Base-by-base conservation (phyloP, 2,888 invertebrate species). In the Parnassius apollo region DNA sequence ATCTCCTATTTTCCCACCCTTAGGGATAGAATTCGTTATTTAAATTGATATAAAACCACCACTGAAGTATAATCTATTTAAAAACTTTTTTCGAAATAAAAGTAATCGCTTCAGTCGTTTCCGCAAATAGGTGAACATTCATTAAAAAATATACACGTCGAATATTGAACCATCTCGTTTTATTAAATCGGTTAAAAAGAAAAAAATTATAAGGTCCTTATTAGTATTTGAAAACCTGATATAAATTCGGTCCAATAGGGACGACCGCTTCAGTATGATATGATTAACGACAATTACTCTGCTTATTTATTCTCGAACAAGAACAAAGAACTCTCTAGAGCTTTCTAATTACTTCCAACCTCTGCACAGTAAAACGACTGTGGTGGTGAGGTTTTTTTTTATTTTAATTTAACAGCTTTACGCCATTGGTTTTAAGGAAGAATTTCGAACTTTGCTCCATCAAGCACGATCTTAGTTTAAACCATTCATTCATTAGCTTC, bases 321-420 rank as follows among this genome's bases (percentile, higher is more conserved):
- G 80, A 82, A 86, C 86, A 87, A 86, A 84, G 85, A 78, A 75
- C 76, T 69, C 78, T 71, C 70, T 74, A 71, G 74, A 76, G 73
- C 85, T 86, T 86, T 83, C 83, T 85, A 86, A 86, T 86, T 84
- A 82, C 82, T 77, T 71, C 68, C 68, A 80, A 79, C 78, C 73
- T 57, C 57, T 57, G 42, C 25, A 50, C 51, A 53, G 52, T 42
- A 49, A 35, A 12, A 50, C 54, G 55, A 59, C 46, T 42, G 56
- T 48, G 52, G 42, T 13, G 57, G 42, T 13, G 44, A 65, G 58
- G 66, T 73, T 75, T 68, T 73, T 66, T 71, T 70, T 69, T 54
- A 51, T 44, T 51, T 57, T 45, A 57, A 54, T 42, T 54, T 65
- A 22, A 51, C 48, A 66, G 44, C 66, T 66, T 62, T 69, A 68